phyloP scores from a whole-genome alignment of 1,140 invertebrate species.

The Caenorhabditis tropicalis region DNA sequence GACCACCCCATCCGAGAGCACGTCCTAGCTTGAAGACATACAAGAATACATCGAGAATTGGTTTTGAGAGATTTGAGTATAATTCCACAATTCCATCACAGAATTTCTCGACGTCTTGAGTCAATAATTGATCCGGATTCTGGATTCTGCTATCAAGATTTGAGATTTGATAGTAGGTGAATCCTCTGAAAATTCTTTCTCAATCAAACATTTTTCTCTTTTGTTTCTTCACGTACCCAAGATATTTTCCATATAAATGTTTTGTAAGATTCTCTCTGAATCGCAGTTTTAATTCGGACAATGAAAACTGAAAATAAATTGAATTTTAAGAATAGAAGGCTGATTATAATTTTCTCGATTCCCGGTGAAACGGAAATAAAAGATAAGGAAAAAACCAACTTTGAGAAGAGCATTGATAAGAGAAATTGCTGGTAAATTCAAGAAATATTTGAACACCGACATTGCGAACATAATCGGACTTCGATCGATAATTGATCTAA shows the following conservation, averaged over 20 bases:
- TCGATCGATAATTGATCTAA: constrained; percentile 88
- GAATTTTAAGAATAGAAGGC: constrained; percentile 54
- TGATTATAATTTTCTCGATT: constrained; percentile 9
- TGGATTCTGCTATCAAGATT: constrained; percentile 91
- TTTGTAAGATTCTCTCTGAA: constrained; percentile 87
- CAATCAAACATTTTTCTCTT: background rate
- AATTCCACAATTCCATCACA: constrained; percentile 91
- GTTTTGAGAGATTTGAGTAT: constrained; percentile 95
- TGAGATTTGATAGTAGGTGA: constrained; percentile 95
- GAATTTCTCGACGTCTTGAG: constrained; percentile 95
- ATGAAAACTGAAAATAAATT: constrained; percentile 78
- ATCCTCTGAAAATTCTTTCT: constrained; percentile 77
- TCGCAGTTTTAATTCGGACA: constrained; percentile 88
- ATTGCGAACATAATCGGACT: constrained; percentile 81
- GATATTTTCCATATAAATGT: constrained; percentile 87
- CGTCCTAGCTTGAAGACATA: constrained; percentile 89
- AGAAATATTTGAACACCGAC: constrained; percentile 78
- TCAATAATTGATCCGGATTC: constrained; percentile 95
- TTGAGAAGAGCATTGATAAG: constrained; percentile 83
- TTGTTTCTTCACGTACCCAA: constrained; percentile 72
- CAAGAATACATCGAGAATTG: constrained; percentile 88
- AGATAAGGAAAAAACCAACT: background rate
- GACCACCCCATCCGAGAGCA: constrained; percentile 80
- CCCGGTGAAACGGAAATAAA: constrained; percentile 78
- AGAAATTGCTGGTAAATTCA: constrained; percentile 76